phyloP scores from a whole-genome alignment of 2,797 vertebrate species.

The Microctenopoma steveboyesi region DNA sequence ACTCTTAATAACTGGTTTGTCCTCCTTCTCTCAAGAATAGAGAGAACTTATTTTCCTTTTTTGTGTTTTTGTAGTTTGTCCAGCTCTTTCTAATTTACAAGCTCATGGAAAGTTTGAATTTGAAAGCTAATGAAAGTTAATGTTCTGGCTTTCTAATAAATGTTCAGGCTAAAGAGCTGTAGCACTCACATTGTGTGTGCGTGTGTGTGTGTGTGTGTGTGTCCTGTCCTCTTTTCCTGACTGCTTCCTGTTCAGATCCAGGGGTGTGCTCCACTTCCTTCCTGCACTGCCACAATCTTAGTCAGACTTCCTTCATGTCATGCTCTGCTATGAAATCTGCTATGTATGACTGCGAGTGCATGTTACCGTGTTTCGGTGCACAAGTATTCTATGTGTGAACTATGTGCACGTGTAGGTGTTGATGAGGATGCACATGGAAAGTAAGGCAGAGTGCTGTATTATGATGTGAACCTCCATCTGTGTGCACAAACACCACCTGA shows the following conservation, averaged over 20 bases:
- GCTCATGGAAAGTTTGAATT: constrained; percentile 2
- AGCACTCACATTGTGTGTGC: constrained; percentile 2
- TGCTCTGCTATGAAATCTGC: constrained; percentile 52
- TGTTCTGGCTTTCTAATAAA: not conserved
- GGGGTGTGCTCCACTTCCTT: constrained; percentile 79
- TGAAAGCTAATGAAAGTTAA: constrained; percentile 10
- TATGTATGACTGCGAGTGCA: constrained; percentile 18
- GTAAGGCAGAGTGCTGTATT: constrained; percentile 27
- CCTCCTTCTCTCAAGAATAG: too few species aligned
- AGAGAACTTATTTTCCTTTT: too few species aligned
- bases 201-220: constrained; percentile 13
- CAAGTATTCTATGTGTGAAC: not conserved
- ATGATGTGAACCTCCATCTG: constrained; percentile 32
- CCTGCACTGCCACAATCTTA: constrained; percentile 69
- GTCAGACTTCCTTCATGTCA: constrained; percentile 73
- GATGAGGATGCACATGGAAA: constrained; percentile 23
- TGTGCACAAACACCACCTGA: constrained; percentile 18
- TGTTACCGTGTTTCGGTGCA: constrained; percentile 3
- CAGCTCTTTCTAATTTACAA: too few species aligned
- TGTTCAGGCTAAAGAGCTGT: constrained; percentile 24
- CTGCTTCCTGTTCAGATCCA: constrained; percentile 77
- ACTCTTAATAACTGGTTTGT: too few species aligned
- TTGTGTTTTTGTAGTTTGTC: too few species aligned
- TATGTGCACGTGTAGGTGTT: constrained; percentile 27
- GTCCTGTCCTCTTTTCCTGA: constrained; percentile 71